phyloP scores from a whole-genome alignment of 37 sponge, comb jelly and placozoan species.

The Amphimedon queenslandica region DNA sequence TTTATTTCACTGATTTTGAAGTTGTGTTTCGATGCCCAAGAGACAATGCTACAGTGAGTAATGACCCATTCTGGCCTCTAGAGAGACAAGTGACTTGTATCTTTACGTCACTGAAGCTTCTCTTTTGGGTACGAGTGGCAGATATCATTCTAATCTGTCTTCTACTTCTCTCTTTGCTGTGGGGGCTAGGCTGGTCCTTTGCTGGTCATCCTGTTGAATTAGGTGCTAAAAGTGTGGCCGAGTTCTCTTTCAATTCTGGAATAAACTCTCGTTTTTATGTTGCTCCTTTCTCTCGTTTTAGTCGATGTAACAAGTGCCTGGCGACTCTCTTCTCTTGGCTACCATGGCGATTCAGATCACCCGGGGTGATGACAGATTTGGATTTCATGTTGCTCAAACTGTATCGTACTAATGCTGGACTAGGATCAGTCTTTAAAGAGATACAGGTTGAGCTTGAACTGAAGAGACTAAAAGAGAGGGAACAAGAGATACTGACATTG shows the following conservation, averaged over 20 bases:
- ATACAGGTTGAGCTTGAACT: slow-evolving; percentile 28
- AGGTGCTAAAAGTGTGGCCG: slow-evolving; percentile 24
- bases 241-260: slow-evolving; percentile 35
- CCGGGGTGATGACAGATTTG: slow-evolving; percentile 34
- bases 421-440: slow-evolving; percentile 35
- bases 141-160: slow-evolving; percentile 46
- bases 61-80: slow-evolving; percentile 20
- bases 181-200: slow-evolving; percentile 53
- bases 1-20: slow-evolving; percentile 42
- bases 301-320: background rate
- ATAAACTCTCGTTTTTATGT: slow-evolving; percentile 32
- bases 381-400: slow-evolving; percentile 48
- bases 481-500: no score
- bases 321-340: background rate
- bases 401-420: slow-evolving; percentile 51
- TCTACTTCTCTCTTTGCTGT: slow-evolving; percentile 14
- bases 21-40: slow-evolving; percentile 46
- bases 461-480: slow-evolving; percentile 8
- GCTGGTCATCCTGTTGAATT: slow-evolving; percentile 36
- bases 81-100: background rate
- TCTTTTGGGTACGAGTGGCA: slow-evolving; percentile 30
- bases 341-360: slow-evolving; percentile 16
- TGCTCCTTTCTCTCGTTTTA: slow-evolving; percentile 6
- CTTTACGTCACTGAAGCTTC: slow-evolving; percentile 42
- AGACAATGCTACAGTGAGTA: background rate